These are phyloP conservation scores for Andricus grossulariae DNA, from an alignment of 1,140 invertebrate genomes.

Conservation along the genomic window DNA sequence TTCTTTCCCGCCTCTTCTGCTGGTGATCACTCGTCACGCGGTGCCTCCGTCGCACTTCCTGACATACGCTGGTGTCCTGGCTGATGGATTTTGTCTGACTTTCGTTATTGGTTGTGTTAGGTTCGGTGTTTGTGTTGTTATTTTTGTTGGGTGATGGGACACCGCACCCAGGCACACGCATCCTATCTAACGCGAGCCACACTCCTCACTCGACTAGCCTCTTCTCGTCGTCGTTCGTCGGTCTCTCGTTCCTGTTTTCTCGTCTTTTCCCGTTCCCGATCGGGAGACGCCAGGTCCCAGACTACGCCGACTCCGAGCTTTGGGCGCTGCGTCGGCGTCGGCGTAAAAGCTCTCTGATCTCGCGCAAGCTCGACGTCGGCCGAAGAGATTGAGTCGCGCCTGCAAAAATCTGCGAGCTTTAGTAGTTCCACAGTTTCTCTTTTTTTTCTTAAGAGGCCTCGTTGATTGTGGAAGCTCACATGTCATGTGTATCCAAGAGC, in stretches of 20 bases:
- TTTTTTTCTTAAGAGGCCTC: too few relatives aligned
- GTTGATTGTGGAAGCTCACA: too few relatives aligned
- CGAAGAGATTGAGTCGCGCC: background rate
- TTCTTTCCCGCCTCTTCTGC: constrained; percentile 9
- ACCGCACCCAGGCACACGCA: constrained; percentile 75
- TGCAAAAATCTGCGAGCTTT: constrained; percentile 1
- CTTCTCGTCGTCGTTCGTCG: constrained; percentile 36
- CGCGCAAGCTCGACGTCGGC: constrained; percentile 58
- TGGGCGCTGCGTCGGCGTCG: constrained; percentile 59
- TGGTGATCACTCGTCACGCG: constrained; percentile 22
- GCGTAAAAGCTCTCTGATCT: constrained; percentile 60
- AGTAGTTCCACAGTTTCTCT: background rate
- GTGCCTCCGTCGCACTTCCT: background rate
- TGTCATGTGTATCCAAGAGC: too few relatives aligned
- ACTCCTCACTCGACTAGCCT: constrained; percentile 66
- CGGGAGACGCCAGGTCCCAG: constrained; percentile 61
- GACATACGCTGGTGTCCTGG: background rate
- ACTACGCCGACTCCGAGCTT: constrained; percentile 68
- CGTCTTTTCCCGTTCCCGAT: constrained; percentile 56
- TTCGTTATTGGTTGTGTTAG: constrained; percentile 35
- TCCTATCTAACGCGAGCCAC: constrained; percentile 73
- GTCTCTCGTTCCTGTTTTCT: constrained; percentile 35
- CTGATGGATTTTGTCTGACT: background rate
- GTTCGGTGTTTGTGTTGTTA: constrained; percentile 39
- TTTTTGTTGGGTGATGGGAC: constrained; percentile 64